Evolutionary conservation across 2,797 vertebrate genomes (phyloP).

Genomic region (Gallinago solitaria): DNA sequence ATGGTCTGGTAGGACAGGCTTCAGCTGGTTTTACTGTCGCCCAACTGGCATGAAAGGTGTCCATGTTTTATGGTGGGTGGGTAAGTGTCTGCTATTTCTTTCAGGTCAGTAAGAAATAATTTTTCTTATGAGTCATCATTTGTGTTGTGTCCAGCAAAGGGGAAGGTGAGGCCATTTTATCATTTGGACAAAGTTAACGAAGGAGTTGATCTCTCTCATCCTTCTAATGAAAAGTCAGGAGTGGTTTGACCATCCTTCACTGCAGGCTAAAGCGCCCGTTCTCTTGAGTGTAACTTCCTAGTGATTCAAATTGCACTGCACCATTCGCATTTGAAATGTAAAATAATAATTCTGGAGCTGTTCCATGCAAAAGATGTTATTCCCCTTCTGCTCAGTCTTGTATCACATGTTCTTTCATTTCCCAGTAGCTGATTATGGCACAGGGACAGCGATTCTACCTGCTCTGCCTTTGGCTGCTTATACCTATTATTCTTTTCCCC

Average conservation of each 20-base stretch:
- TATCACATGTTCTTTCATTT: not conserved
- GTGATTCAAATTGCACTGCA: not conserved
- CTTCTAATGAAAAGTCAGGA: not conserved
- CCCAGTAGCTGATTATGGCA: not conserved
- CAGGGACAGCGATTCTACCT: not conserved
- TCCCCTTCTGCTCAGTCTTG: not conserved
- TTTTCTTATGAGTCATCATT: conserved; percentile 64
- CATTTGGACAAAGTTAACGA: not conserved
- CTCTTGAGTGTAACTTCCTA: not conserved
- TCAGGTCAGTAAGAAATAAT: conserved; percentile 65
- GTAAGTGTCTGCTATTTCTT: conserved; percentile 57
- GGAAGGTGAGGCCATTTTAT: conserved; percentile 68
- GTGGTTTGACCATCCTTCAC: not conserved
- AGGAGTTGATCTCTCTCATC: not conserved
- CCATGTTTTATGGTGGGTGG: conserved; percentile 72
- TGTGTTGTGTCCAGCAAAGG: conserved; percentile 63
- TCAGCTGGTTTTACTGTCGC: conserved; percentile 61
- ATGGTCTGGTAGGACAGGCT: conserved; percentile 40
- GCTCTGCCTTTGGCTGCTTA: not conserved
- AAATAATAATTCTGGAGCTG: not conserved
- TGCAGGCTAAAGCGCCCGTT: not conserved
- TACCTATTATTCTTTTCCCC: not conserved
- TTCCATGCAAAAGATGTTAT: not conserved
- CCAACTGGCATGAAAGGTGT: conserved; percentile 52
- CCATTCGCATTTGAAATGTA: not conserved